Conservation (phyloP, 2,113 vertebrate genomes). For the Spermophilus dauricus region DNA sequence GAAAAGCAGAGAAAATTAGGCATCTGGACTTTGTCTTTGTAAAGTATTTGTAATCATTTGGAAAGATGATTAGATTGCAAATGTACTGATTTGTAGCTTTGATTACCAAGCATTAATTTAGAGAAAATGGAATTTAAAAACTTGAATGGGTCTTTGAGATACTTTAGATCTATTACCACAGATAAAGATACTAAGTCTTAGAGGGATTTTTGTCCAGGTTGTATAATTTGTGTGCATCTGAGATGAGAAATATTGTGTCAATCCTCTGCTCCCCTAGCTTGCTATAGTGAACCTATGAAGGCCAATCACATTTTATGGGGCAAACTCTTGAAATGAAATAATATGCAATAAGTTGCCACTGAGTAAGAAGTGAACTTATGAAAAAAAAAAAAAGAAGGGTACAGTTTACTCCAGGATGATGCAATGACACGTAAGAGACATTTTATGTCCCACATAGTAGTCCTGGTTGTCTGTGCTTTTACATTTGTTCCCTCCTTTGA, state of each 20-base stretch:
- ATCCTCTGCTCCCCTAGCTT: neutral
- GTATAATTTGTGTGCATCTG: neutral
- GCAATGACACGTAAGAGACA: neutral
- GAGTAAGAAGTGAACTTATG: neutral
- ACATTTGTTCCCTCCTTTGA: neutral
- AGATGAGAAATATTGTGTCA: neutral
- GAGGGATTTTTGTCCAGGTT: neutral
- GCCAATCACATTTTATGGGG: neutral
- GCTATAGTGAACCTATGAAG: neutral
- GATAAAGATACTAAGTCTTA: neutral
- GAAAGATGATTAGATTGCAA: slow-evolving; percentile 60
- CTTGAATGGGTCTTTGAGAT: neutral
- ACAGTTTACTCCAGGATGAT: neutral
- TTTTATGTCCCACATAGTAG: neutral
- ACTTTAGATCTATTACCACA: neutral
- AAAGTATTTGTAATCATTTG: slow-evolving; percentile 67
- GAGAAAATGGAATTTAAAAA: slow-evolving; percentile 63
- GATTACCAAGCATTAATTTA: slow-evolving; percentile 54
- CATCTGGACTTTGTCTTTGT: slow-evolving; percentile 38
- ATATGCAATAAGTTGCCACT: neutral
- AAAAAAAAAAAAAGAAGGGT: too few relatives aligned
- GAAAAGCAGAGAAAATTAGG: neutral
- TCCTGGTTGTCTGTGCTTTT: neutral
- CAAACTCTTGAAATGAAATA: neutral
- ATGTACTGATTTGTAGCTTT: slow-evolving; percentile 41